Evolutionary conservation across 1,140 invertebrate species (phyloP).

Genomic region (Plectrocnemia conspersa): DNA sequence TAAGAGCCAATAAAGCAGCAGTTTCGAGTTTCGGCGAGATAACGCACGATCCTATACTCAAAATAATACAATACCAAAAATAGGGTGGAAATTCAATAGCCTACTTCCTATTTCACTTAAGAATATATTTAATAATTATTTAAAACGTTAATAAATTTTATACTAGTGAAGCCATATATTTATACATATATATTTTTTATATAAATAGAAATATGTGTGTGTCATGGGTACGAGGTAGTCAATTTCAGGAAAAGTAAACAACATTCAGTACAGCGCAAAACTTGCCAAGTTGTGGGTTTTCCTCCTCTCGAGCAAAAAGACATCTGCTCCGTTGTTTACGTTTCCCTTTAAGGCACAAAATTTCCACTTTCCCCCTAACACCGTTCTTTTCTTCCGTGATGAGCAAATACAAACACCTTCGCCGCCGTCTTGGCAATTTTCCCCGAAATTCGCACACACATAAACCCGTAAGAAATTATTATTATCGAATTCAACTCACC

Average conservation of each 20-base stretch:
- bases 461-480: constrained; percentile 1
- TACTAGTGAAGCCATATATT: too few relatives aligned
- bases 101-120: too few relatives aligned
- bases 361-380: constrained; percentile 1
- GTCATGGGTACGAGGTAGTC: too few relatives aligned
- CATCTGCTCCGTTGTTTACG: constrained; percentile 2
- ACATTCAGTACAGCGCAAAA: not conserved
- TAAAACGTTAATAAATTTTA: too few relatives aligned
- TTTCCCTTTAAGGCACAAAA: constrained; percentile 1
- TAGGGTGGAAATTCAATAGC: too few relatives aligned
- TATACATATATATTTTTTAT: too few relatives aligned
- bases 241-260: not conserved
- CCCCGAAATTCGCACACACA: not conserved
- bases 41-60: too few relatives aligned
- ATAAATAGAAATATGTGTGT: too few relatives aligned
- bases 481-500: constrained; percentile 16
- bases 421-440: not conserved
- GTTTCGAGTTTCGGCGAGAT: too few relatives aligned
- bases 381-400: not conserved
- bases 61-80: too few relatives aligned
- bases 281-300: constrained; percentile 1
- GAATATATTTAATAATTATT: too few relatives aligned
- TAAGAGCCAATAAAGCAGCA: too few relatives aligned
- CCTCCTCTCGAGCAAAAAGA: constrained; percentile 5
- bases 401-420: not conserved